A percentile compares a stretch with the other conserved stretches of the same genome.
Conservation (phyloP, 2,113 vertebrate genomes). For the Nymphicus hollandicus region DNA sequence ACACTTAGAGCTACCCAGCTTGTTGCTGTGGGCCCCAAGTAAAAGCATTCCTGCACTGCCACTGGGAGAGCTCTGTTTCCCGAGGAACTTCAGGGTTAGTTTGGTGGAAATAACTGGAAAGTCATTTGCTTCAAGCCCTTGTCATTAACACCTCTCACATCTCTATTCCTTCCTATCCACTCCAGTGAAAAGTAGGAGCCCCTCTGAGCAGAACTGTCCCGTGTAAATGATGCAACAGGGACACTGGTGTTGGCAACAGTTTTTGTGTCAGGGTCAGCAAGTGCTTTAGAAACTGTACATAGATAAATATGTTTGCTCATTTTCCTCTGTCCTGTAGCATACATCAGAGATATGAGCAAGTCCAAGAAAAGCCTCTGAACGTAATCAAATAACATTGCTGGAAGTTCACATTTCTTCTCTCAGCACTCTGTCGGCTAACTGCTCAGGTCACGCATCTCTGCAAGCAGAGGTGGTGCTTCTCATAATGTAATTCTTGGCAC, state of each 20-base stretch:
- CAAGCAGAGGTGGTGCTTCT: not conserved
- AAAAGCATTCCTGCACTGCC: not conserved
- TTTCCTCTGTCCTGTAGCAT: not conserved
- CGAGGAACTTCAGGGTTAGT: not conserved
- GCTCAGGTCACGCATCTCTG: not conserved
- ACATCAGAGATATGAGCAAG: not conserved
- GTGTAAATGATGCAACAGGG: not conserved
- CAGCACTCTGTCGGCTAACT: not conserved
- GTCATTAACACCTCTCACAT: not conserved
- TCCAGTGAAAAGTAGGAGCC: not conserved
- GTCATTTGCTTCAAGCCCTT: not conserved
- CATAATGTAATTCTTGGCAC: constrained; percentile 16
- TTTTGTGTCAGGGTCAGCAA: not conserved
- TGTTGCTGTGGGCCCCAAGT: not conserved
- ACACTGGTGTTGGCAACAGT: not conserved
- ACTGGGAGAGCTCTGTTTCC: not conserved
- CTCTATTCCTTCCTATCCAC: not conserved
- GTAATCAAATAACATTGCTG: constrained; percentile 19
- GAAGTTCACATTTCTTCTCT: not conserved
- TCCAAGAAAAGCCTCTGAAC: constrained; percentile 5
- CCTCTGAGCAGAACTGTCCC: not conserved
- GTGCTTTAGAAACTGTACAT: not conserved
- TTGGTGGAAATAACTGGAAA: constrained; percentile 2
- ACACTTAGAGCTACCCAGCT: not conserved
- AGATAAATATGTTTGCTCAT: not conserved